Conservation (phyloP, 2,113 vertebrate species). For the Lagopus leucura region DNA sequence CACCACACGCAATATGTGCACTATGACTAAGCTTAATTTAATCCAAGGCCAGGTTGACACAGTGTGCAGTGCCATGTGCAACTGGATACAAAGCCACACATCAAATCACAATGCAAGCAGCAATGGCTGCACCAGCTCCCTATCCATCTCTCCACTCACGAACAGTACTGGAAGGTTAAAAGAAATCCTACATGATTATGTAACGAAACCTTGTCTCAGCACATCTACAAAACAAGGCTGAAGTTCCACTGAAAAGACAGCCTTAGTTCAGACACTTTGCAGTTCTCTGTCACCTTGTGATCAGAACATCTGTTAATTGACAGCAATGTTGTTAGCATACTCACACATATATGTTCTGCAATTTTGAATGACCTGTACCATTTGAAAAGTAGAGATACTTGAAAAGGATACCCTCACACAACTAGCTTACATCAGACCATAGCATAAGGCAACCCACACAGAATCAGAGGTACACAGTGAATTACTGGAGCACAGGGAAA, state of each 20-base stretch:
- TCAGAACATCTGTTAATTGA: neutral
- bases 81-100: neutral
- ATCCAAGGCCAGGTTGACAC: neutral
- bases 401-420: neutral
- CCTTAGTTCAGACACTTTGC: neutral
- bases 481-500: neutral
- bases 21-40: neutral
- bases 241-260: neutral
- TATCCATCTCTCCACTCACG: neutral
- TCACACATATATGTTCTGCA: neutral
- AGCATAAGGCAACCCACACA: neutral
- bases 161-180: neutral
- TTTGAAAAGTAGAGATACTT: neutral
- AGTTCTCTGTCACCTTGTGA: neutral
- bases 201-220: neutral
- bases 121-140: neutral
- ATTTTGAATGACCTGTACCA: neutral
- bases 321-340: neutral
- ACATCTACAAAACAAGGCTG: neutral
- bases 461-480: neutral
- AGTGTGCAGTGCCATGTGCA: neutral
- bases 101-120: neutral
- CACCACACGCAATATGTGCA: neutral
- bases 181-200: neutral
- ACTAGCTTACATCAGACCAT: neutral